Conservation (phyloP, 1,140 invertebrate genomes). For the Lepeophtheirus salmonis region DNA sequence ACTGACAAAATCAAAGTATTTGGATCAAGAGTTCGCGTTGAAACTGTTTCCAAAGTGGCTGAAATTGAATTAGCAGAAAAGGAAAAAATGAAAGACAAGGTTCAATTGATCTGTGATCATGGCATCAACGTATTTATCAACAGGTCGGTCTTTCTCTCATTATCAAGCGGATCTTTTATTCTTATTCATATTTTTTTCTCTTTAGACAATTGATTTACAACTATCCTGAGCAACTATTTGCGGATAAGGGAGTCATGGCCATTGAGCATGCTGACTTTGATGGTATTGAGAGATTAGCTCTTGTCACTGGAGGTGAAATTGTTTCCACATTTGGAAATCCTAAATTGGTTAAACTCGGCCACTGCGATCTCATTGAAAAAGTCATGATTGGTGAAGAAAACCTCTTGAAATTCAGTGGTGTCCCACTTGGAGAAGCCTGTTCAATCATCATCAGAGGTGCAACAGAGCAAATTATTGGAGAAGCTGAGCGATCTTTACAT, state of each 20-base stretch:
- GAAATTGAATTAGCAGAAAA: slow-evolving; percentile 95
- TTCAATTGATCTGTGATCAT: slow-evolving; percentile 86
- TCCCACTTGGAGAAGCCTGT: slow-evolving; percentile 85
- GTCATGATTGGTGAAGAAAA: slow-evolving; percentile 96
- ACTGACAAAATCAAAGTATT: slow-evolving; percentile 99
- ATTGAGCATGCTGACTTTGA: slow-evolving; percentile 99
- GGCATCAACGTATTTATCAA: slow-evolving; percentile 98
- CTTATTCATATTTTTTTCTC: background rate
- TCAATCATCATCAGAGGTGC: slow-evolving; percentile 90
- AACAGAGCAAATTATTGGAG: slow-evolving; percentile 97
- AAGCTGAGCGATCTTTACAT: slow-evolving; percentile 92
- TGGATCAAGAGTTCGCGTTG: slow-evolving; percentile 88
- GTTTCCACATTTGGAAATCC: slow-evolving; percentile 94
- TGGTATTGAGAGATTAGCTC: slow-evolving; percentile 85
- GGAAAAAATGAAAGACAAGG: slow-evolving; percentile 99
- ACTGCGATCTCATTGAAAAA: slow-evolving; percentile 89
- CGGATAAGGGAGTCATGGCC: slow-evolving; percentile 94
- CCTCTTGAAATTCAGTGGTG: slow-evolving; percentile 82
- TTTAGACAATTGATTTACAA: slow-evolving; percentile 96
- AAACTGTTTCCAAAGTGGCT: slow-evolving; percentile 93
- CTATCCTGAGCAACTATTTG: slow-evolving; percentile 97
- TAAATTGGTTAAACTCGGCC: slow-evolving; percentile 71
- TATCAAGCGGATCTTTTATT: background rate
- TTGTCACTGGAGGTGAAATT: slow-evolving; percentile 96
- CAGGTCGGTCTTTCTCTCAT: slow-evolving; percentile 33